Conservation (phyloP, 2,113 vertebrate genomes). For the Sylvia atricapilla region DNA sequence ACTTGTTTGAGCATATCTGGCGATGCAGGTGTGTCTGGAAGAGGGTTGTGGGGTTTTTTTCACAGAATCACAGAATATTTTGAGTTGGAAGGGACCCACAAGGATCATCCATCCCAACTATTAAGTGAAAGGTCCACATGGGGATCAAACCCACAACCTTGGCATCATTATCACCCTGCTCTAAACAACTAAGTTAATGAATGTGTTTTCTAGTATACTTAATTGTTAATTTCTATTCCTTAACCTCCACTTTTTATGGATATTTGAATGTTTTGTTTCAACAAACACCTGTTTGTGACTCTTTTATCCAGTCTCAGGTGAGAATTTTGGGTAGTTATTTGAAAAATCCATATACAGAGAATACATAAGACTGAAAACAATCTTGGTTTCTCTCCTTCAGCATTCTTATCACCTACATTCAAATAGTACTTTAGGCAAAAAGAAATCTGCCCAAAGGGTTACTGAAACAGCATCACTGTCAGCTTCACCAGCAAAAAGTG, state of each 20-base stretch:
- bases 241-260: background rate
- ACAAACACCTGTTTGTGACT: background rate
- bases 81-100: background rate
- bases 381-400: background rate
- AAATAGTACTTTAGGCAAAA: background rate
- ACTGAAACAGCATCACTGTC: background rate
- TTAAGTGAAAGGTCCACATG: background rate
- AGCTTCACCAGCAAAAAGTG: background rate
- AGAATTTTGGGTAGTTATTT: background rate
- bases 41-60: accelerated
- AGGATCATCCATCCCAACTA: background rate
- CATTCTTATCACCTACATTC: background rate
- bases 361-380: background rate
- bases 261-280: background rate
- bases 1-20: background rate
- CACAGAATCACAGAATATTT: background rate
- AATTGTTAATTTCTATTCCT: background rate
- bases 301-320: background rate
- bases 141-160: background rate
- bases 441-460: background rate
- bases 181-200: background rate
- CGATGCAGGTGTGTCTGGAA: background rate
- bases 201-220: background rate
- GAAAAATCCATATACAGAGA: background rate
- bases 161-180: background rate